A percentile compares a stretch with the other conserved stretches of the same genome.
These are phyloP conservation scores for Acanthopleura granulata DNA, from an alignment of 2,888 invertebrate species.

Conservation along the genomic window DNA sequence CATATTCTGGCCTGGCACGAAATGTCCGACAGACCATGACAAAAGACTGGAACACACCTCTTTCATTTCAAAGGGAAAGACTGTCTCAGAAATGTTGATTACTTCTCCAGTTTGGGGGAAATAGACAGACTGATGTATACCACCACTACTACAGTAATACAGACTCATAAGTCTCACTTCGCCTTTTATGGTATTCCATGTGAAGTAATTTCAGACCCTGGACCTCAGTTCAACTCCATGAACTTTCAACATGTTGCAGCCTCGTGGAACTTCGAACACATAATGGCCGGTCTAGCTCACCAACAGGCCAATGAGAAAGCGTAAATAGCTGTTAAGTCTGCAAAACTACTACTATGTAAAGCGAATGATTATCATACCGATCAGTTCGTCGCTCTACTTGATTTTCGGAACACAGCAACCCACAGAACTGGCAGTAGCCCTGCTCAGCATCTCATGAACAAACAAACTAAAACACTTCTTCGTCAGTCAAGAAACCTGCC, in stretches of 20 bases:
- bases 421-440: too few relatives aligned
- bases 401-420: too few relatives aligned
- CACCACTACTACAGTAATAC: not conserved
- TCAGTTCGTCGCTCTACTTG: too few relatives aligned
- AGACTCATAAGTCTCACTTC: not conserved
- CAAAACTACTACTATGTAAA: too few relatives aligned
- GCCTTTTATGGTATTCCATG: not conserved
- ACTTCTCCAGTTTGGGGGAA: not conserved
- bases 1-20: too few relatives aligned
- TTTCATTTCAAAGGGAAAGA: not conserved
- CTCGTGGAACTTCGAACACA: not conserved
- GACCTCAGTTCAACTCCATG: not conserved
- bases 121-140: not conserved
- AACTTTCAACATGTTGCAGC: not conserved
- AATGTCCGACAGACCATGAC: too few relatives aligned
- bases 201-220: constrained; percentile 7
- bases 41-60: not conserved
- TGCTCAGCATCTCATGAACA: too few relatives aligned
- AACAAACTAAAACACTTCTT: too few relatives aligned
- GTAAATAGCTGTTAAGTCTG: too few relatives aligned
- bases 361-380: too few relatives aligned
- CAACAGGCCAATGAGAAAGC: too few relatives aligned
- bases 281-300: not conserved
- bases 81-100: not conserved
- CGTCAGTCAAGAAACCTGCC: too few relatives aligned